Percentiles rank a stretch among this genome's conserved stretches.
phyloP scores from a whole-genome alignment of 2,113 vertebrate species.

The Microcebus griseorufus region DNA sequence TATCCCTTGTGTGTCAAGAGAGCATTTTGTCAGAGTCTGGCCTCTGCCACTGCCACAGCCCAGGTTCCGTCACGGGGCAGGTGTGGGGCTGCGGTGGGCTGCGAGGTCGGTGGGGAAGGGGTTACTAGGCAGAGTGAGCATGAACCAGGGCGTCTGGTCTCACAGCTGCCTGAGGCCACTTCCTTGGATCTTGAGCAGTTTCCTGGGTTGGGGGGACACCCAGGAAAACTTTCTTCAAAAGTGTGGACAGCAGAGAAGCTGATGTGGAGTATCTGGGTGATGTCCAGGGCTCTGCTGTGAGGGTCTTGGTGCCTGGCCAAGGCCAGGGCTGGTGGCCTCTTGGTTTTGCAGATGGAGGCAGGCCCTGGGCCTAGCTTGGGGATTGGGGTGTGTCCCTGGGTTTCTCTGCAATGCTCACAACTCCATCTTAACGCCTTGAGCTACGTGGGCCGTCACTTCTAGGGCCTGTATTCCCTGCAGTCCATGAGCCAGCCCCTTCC shows the following conservation, averaged over 20 bases:
- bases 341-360: neutral
- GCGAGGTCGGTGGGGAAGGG: neutral
- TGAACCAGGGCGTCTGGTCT: neutral
- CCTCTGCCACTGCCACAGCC: fast-evolving
- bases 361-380: neutral
- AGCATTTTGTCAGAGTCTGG: fast-evolving
- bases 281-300: neutral
- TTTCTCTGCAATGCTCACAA: fast-evolving
- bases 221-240: neutral
- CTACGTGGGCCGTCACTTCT: fast-evolving
- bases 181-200: fast-evolving
- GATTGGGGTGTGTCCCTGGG: too few relatives aligned
- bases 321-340: neutral
- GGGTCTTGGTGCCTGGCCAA: fast-evolving
- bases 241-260: neutral
- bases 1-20: neutral
- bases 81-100: neutral
- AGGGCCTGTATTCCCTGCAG: neutral
- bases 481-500: fast-evolving
- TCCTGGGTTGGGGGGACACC: too few relatives aligned
- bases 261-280: neutral
- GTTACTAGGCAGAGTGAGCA: too few relatives aligned
- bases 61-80: neutral
- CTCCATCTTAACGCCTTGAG: neutral
- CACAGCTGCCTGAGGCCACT: fast-evolving